Base-by-base conservation (phyloP, 2,797 vertebrate species). In the Dromococcyx pavoninus region DNA sequence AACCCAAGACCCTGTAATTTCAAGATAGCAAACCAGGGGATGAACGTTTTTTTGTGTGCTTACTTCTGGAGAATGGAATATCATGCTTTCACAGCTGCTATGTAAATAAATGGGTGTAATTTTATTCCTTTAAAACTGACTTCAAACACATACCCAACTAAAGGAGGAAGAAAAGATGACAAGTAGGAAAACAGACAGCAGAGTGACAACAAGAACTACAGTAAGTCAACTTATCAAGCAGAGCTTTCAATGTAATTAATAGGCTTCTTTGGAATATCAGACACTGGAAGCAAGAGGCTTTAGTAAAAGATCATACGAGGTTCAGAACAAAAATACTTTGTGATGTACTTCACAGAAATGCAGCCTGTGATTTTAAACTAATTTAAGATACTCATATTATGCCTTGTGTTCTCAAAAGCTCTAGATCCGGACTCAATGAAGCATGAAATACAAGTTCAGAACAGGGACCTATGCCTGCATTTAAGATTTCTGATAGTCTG, bases 41-140 rank as follows among this genome's bases (percentile, higher is more conserved):
- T 19, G 73, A 96, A 92, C 61, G 35, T 32, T 69, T 43, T 33
- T 76, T 80, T 64, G 57, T 56, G 66, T 13, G 4, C 91, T 94
- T 93, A 82, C 58, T 83, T 96, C 93, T 69, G 86, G 79, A 94
- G 70, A 84, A 83, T 9, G 70, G 80, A 84, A 65, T 85, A 88
- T 94, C 1, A 1, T 89, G 67, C 89, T 95, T 74, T 89, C 85
- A 95, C 80, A 96, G 93, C 86, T 79, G 53, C 86, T 84, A 62
- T 66, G 65, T 88, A 95, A 96, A 97, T 79, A 95, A 95, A 93
- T 32, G 58, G 44, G 53, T 81, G 72, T 76, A 73, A 76, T 95
- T 97, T 97, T 95, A 94, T 95, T 95, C 72, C 57, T 90, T 86
- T 62, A 91, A 96, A 95, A 54, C 61, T 57, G 87, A 85, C 86